Conservation (phyloP, 2,888 invertebrate species). For the Diachrysia chrysitis region DNA sequence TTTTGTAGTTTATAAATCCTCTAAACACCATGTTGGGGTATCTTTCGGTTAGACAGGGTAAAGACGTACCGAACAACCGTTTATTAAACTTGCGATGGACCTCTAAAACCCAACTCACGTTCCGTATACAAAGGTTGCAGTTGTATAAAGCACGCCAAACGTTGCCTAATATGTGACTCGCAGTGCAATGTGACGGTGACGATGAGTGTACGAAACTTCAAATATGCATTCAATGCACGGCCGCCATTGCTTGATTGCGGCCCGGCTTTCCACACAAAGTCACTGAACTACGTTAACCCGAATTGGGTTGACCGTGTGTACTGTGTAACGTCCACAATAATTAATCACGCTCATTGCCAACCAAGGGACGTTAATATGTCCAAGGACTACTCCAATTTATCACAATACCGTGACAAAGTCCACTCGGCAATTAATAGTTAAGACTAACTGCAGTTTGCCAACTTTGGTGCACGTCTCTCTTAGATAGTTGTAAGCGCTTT, state of each 20-base stretch:
- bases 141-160: constrained; percentile 38
- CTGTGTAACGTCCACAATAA: constrained; percentile 76
- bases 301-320: constrained; percentile 75
- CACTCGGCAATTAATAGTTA: constrained; percentile 74
- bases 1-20: neutral
- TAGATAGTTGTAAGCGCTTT: constrained; percentile 38
- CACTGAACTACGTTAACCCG: constrained; percentile 82
- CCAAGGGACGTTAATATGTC: constrained; percentile 80
- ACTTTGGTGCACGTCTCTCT: constrained; percentile 35
- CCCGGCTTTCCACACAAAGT: constrained; percentile 65
- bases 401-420: constrained; percentile 77
- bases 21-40: no score
- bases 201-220: constrained; percentile 33
- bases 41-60: neutral
- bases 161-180: constrained; percentile 42
- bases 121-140: constrained; percentile 33
- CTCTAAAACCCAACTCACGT: constrained; percentile 16
- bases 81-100: constrained; percentile 3
- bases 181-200: constrained; percentile 28
- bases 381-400: constrained; percentile 83
- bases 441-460: constrained; percentile 69
- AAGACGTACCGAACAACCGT: neutral
- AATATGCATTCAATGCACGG: constrained; percentile 61
- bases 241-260: constrained; percentile 43
- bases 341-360: constrained; percentile 81